Base-by-base conservation (phyloP, 2,113 vertebrate species). In the Menura novaehollandiae region DNA sequence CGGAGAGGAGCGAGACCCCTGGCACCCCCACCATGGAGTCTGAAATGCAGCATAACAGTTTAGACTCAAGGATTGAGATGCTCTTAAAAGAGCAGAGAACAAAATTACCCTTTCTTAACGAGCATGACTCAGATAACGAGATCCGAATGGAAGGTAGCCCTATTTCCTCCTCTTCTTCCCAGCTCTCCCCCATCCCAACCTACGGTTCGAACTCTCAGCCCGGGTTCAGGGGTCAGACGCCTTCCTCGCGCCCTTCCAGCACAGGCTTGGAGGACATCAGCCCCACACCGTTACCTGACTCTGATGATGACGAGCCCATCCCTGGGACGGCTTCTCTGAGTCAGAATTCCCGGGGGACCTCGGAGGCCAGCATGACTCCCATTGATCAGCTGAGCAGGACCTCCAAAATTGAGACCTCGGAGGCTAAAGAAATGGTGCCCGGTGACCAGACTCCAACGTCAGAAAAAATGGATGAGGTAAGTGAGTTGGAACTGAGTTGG, bases 31-130 rank as follows among this genome's bases (percentile, higher is more conserved):
- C 98, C 2, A 98, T 98, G 82, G 99, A 99, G 87, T 97, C 98
- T 0, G 99, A 99, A 97, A 98, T 98, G 97, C 98, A 98, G 60
- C 99, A 98, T 26, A 98, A 99, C 97, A 99, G 99, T 97, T 98
- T 99, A 97, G 99, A 99, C 95, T 99, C 99, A 0, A 98, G 99
- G 82, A 99, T 99, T 37, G 99, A 99, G 97, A 99, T 99, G 99
- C 98, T 99, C 94, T 98, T 99, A 91, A 99, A 99, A 97, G 99
- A 99, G 95, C 99, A 99, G 97, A 98, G 98, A 97, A 99, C 99
- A 97, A 99, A 99, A 93, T 96, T 99, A 90, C 99, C 99, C n/a
- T 99, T 99, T 97, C 97, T 99, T 35, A 98, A 97, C 0, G 99
- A 99, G 86, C 98, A 98, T 41, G 99, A 99, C 97, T 99, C 99